phyloP scores from a whole-genome alignment of 1,140 invertebrate genomes.

The Hyles euphorbiae region DNA sequence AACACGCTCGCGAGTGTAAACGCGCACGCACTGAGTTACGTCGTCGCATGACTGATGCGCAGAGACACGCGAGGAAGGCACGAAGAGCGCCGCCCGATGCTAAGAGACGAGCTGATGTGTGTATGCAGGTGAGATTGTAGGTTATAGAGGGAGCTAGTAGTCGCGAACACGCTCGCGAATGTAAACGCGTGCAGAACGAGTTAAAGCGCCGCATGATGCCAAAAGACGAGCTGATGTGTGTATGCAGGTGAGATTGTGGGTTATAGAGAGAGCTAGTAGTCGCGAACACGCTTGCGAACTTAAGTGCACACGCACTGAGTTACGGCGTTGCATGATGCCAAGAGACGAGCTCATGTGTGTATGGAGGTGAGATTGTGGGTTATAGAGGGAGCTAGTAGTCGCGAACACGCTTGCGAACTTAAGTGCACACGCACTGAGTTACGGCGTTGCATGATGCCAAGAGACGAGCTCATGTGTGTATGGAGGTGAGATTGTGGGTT shows the following conservation, averaged over 20 bases:
- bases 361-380: conserved; percentile 11
- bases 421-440: too few relatives aligned
- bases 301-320: conserved; percentile 55
- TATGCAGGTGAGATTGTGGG: conserved; percentile 40
- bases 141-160: conserved; percentile 36
- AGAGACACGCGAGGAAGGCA: conserved; percentile 56
- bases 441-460: conserved; percentile 52
- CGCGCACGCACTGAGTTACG: conserved; percentile 54
- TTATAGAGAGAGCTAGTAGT: conserved; percentile 36
- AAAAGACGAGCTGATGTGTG: conserved; percentile 53
- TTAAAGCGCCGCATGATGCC: conserved; percentile 49
- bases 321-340: conserved; percentile 51
- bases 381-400: conserved; percentile 40
- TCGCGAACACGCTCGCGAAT: conserved; percentile 61
- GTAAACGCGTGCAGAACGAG: conserved; percentile 56
- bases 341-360: conserved; percentile 50
- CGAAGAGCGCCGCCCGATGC: conserved; percentile 51
- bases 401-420: too few relatives aligned
- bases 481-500: conserved; percentile 38
- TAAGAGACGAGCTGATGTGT: conserved; percentile 51
- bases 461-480: conserved; percentile 47
- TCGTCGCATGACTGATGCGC: conserved; percentile 52
- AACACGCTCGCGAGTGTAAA: conserved; percentile 63
- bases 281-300: conserved; percentile 63
- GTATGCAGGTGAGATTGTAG: conserved; percentile 42